A percentile compares a stretch with the other conserved stretches of the same genome.
phyloP scores from a whole-genome alignment of 2,888 invertebrate species.

The Mythimna ferrago region DNA sequence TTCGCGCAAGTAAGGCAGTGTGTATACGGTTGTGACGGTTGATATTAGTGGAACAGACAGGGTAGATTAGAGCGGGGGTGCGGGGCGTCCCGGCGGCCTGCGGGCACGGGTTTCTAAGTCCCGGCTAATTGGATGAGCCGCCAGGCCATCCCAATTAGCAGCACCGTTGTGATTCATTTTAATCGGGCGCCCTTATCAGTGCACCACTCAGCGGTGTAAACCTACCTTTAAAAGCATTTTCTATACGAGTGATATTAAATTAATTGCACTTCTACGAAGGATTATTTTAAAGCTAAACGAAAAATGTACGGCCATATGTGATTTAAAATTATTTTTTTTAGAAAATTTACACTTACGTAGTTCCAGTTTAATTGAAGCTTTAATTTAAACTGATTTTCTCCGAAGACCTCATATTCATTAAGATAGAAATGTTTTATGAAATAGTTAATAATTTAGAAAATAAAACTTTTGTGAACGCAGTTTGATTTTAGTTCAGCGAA shows the following conservation, averaged over 20 bases:
- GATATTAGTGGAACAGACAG: slow-evolving; percentile 72
- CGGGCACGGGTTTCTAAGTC: slow-evolving; percentile 89
- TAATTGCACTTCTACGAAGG: slow-evolving; percentile 4
- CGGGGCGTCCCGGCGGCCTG: slow-evolving; percentile 72
- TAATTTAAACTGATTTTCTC: slow-evolving; percentile 21
- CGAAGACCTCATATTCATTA: background rate
- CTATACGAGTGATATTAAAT: slow-evolving; percentile 21
- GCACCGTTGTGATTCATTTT: slow-evolving; percentile 89
- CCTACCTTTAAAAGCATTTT: slow-evolving; percentile 53
- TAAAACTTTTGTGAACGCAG: background rate
- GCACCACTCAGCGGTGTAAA: slow-evolving; percentile 68
- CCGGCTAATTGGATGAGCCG: slow-evolving; percentile 89
- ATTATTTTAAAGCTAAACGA: slow-evolving; percentile 24
- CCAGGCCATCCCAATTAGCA: slow-evolving; percentile 86
- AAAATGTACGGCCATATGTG: slow-evolving; percentile 1
- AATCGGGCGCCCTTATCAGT: slow-evolving; percentile 87
- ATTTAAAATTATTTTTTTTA: slow-evolving; percentile 2
- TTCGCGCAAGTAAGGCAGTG: slow-evolving; percentile 59
- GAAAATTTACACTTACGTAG: background rate
- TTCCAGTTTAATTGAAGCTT: background rate
- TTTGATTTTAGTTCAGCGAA: background rate
- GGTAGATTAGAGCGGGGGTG: slow-evolving; percentile 80
- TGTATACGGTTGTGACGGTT: slow-evolving; percentile 69
- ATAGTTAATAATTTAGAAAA: background rate
- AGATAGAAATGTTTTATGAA: background rate